Base-by-base conservation (phyloP, 2,888 invertebrate genomes). In the Meta bourneti region DNA sequence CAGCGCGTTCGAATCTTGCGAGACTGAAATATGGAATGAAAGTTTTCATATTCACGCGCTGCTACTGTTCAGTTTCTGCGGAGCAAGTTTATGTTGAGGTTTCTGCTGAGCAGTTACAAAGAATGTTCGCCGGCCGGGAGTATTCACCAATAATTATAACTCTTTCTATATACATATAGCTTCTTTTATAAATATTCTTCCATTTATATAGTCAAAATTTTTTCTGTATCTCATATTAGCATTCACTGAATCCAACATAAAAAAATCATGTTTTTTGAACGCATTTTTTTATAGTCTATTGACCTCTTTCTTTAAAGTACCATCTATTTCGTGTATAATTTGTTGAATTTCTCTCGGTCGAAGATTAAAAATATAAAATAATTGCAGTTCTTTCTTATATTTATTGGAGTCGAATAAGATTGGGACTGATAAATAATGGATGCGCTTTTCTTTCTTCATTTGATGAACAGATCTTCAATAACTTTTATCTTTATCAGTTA, bases 341-440 rank as follows among this genome's bases (percentile, higher is more conserved):
- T 79, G 78, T 7, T 20, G 2, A 9, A 89, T 82, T 48, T 89
- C 70, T 74, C 77, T 70, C n/a, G 19, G 11, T 61, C 84, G 72
- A 20, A 78, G n/a, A 48, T 54, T 84, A 52, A 78, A 84, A 81
- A 74, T 48, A 88, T 81, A 70, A 61, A 90, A 13, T 78, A 90
- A 71, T 79, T 79, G 20, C 90, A 84, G 52, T 79, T 72, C 20
- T 80, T 84, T 90, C 77, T 75, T 49, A 81, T 89, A 49, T 75
- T 77, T 34, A 82, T 75, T 11, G 82, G 70, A 7, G 70, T 82
- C 48, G 77, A 82, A 77, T 70, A 80, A 70, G 75, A 70, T 51
- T 89, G 89, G 13, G 74, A 20, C 74, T 82, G n/a, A 74, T 81
- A 61, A 34, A 89, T 82, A 77, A 75, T 51, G 8, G 51, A 82